Percentiles rank a stretch among this genome's conserved stretches.
Evolutionary conservation across 2,888 invertebrate species (phyloP).

Genomic region (Chrysolina oricalcia): DNA sequence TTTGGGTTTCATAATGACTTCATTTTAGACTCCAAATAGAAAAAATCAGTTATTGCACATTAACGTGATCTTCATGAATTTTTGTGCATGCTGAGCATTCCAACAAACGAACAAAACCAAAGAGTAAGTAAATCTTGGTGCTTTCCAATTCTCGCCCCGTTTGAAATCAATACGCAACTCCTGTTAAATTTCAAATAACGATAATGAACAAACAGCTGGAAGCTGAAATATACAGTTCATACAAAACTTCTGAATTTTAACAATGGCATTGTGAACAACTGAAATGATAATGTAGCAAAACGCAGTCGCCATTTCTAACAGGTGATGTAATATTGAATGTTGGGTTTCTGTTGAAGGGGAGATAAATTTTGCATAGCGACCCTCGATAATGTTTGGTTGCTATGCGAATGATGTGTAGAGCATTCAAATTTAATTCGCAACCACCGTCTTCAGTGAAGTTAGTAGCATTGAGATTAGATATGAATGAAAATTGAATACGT

Average conservation of each 20-base stretch:
- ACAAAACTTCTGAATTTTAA: slow-evolving; percentile 14
- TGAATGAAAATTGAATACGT: not conserved
- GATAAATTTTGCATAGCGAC: slow-evolving; percentile 17
- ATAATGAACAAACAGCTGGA: not conserved
- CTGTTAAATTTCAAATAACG: not conserved
- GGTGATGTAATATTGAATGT: not conserved
- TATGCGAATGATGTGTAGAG: not conserved
- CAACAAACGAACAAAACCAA: too few species aligned
- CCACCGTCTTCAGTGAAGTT: not conserved
- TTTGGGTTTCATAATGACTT: too few species aligned
- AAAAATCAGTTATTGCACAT: too few species aligned
- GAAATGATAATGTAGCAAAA: slow-evolving; percentile 7
- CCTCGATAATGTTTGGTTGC: slow-evolving; percentile 4
- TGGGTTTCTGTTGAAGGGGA: slow-evolving; percentile 13
- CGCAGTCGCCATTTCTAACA: not conserved
- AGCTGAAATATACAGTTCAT: not conserved
- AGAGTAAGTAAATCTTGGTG: too few species aligned
- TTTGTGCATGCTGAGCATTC: too few species aligned
- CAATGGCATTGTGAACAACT: slow-evolving; percentile 12
- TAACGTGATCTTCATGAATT: too few species aligned
- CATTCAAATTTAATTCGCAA: not conserved
- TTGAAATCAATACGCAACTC: not conserved
- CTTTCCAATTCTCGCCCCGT: not conserved
- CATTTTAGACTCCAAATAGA: too few species aligned
- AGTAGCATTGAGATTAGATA: not conserved